Base-by-base conservation (phyloP, 2,888 invertebrate species). In the Clostera curtula region DNA sequence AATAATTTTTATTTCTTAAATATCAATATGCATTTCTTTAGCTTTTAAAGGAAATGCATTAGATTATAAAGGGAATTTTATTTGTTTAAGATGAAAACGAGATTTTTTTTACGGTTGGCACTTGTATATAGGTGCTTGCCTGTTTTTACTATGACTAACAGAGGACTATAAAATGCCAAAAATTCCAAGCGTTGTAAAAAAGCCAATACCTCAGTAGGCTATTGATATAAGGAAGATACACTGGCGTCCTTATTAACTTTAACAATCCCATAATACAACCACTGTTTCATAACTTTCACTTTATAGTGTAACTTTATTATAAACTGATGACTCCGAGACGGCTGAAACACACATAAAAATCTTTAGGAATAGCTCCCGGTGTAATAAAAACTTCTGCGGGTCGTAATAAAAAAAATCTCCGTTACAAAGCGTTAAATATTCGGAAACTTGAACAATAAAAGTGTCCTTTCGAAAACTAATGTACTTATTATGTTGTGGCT, bases 321-420 rank as follows among this genome's bases (percentile, higher is more conserved):
- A 61, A 64, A 63, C 56, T 55, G 52, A 65, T 58, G 59, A 59
- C 62, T 61, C 54, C 54, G 57, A 58, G 55, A 65, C 56, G 58
- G 63, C 48, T 64, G 53, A 60, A 66, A 70, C 56, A 57, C 60
- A 50, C 68, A 74, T 70, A 71, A 72, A 58, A 73, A 67, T 62
- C 61, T 61, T 65, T 49, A 61, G 64, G 60, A 64, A 67, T 62
- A 70, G 68, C 64, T 65, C 56, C 61, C 46, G 52, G 49, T 49
- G 54, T 63, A 67, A 72, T 75, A 76, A 75, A 73, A 76, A 76
- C 70, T 70, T 71, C 52, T 64, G 52, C 58, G 52, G 67, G 60
- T 57, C 42, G 66, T 59, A 65, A 74, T 73, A 74, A 74, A 74
- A 48, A 64, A 72, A 69, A 66, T 60, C 58, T 64, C 49, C 55